Base-by-base conservation (phyloP, 1,140 invertebrate species). In the Cotesia chilonis region DNA sequence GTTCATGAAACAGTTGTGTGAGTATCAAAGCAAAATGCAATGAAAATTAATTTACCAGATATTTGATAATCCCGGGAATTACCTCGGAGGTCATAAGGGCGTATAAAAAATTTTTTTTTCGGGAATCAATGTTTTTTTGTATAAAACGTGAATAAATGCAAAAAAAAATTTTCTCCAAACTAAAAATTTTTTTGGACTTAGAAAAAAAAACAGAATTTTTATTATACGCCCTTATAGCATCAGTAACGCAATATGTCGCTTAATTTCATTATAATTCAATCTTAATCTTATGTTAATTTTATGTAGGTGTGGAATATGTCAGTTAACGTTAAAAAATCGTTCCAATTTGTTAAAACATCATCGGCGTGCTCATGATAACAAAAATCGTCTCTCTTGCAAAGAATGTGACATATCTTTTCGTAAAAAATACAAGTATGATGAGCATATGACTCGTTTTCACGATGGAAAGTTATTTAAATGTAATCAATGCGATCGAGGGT, bases 291-390 rank as follows among this genome's bases (percentile, higher is more conserved):
- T 28, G 28, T 28, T 14, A 51, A 66, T 51, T 66, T 73, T 38
- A 74, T 77, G 41, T 54, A 81, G 79, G 17, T 81, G 79, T 71
- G 65, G 74, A 12, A 61, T 74, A 14, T 80, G 79, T 74, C 51
- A 63, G 4, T 68, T 70, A 17, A 73, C 70, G 47, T 71, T 79
- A 7, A 79, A 77, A 72, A 74, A 70, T 69, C 36, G 73, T 0
- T 55, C 78, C 17, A 81, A 80, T 73, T 66, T 83, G 5, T 79
- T 77, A 68, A 80, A 77, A 36, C 83, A 84, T 76, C 76, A 72
- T 47, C 71, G 77, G n/a, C 41, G 17, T 17, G 66, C 73, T 5
- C 83, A 83, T 35, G 41, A 60, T 0, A 60, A 78, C 3, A 10
- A n/a, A 55, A 54, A 71, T 1, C 76, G 65, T 65, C 37, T 81